Evolutionary conservation across 2,113 vertebrate genomes (phyloP).

Genomic region (Fregata magnificens): DNA sequence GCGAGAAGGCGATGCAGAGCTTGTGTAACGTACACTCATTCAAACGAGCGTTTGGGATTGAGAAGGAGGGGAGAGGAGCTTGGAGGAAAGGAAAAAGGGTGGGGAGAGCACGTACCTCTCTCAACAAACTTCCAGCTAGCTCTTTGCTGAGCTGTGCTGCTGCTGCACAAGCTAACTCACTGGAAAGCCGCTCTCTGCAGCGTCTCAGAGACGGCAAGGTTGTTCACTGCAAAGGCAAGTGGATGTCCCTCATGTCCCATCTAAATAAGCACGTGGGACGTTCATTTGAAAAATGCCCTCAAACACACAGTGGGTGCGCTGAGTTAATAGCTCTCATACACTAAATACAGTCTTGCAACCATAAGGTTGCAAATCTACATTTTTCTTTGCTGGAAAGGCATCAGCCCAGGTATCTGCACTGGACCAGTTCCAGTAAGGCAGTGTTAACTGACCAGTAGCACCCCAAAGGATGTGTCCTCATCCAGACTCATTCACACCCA

Average conservation of each 20-base stretch:
- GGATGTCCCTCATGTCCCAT: fast-evolving
- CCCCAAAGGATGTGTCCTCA: not conserved
- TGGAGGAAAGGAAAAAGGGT: not conserved
- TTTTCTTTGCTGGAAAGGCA: not conserved
- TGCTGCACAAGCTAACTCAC: not conserved
- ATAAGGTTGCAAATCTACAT: not conserved
- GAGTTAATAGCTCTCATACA: not conserved
- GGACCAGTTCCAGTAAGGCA: not conserved
- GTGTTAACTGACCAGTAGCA: fast-evolving
- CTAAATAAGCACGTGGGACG: fast-evolving
- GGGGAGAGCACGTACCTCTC: not conserved
- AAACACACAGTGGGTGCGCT: fast-evolving
- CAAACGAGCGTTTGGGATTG: not conserved
- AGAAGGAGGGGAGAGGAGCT: not conserved
- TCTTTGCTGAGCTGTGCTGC: not conserved
- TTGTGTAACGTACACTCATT: not conserved
- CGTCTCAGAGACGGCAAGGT: fast-evolving
- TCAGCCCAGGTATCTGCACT: not conserved
- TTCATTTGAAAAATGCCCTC: not conserved
- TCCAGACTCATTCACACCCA: not conserved
- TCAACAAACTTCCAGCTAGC: not conserved
- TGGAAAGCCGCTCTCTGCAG: not conserved
- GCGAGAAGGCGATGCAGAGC: not conserved
- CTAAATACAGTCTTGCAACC: too few species aligned
- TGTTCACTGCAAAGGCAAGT: fast-evolving